Conservation (phyloP, 2,113 vertebrate genomes). For the Cnemophilus loriae region DNA sequence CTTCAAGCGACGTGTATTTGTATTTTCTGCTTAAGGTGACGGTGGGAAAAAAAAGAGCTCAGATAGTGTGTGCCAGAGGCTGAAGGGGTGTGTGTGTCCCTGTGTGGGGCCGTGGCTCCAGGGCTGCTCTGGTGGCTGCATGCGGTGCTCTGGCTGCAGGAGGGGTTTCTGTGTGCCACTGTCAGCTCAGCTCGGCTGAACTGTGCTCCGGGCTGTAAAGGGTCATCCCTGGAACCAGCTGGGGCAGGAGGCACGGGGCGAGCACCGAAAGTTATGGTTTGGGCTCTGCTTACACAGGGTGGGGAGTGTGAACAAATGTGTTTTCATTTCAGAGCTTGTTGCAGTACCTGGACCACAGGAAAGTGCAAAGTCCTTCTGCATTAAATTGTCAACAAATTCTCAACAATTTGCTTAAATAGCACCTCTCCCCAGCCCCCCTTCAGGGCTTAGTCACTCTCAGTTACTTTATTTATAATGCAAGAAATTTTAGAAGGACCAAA, state of each 20-base stretch:
- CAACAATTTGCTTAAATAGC: not conserved
- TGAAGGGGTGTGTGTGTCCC: not conserved
- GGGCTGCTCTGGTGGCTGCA: not conserved
- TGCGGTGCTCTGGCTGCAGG: not conserved
- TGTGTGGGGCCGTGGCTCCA: not conserved
- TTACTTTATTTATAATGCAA: not conserved
- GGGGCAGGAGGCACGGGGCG: not conserved
- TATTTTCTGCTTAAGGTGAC: not conserved
- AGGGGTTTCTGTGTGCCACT: not conserved
- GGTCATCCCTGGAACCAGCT: accelerated
- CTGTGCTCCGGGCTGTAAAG: not conserved
- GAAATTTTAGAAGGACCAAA: not conserved
- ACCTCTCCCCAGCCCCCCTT: not conserved
- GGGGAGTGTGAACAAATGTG: not conserved
- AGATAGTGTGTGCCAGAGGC: not conserved
- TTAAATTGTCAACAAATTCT: not conserved
- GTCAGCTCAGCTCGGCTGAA: not conserved
- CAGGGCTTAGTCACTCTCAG: not conserved
- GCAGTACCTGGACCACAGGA: not conserved
- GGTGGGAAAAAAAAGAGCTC: too few relatives aligned
- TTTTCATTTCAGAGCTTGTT: not conserved
- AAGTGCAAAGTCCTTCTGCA: not conserved
- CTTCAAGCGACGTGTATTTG: accelerated
- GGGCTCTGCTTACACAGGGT: not conserved
- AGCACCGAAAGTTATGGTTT: not conserved